A percentile compares a stretch with the other conserved stretches of the same genome.
Conservation (phyloP, 2,797 vertebrate species). For the Hippopotamyrus pictus region DNA sequence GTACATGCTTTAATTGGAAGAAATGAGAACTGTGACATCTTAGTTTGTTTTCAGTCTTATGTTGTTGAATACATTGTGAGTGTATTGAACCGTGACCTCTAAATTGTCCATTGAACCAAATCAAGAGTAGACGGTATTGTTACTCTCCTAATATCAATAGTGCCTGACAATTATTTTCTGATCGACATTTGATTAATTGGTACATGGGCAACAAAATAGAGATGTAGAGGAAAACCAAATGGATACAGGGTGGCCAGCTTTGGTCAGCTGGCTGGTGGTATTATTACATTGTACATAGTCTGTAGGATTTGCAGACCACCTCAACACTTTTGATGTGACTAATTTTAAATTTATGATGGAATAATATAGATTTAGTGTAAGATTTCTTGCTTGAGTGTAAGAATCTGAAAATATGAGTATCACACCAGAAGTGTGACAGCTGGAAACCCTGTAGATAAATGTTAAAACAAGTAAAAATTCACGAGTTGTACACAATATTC, state of each 20-base stretch:
- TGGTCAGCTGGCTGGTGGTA: neutral
- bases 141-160: neutral
- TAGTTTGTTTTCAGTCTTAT: neutral
- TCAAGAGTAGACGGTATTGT: neutral
- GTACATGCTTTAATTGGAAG: neutral
- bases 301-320: neutral
- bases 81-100: neutral
- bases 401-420: neutral
- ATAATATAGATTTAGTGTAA: neutral
- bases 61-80: neutral
- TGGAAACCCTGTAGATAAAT: neutral
- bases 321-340: neutral
- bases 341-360: neutral
- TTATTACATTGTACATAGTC: neutral
- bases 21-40: neutral
- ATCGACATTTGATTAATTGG: neutral
- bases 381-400: neutral
- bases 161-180: neutral
- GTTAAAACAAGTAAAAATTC: neutral
- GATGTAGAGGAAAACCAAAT: neutral
- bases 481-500: neutral
- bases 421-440: neutral
- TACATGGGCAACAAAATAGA: neutral
- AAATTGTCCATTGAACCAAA: neutral
- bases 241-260: neutral